Evolutionary conservation across 2,797 vertebrate genomes (phyloP), one percentile per base, ranked within the genome.

Genomic region (Hydrolagus colliei): DNA sequence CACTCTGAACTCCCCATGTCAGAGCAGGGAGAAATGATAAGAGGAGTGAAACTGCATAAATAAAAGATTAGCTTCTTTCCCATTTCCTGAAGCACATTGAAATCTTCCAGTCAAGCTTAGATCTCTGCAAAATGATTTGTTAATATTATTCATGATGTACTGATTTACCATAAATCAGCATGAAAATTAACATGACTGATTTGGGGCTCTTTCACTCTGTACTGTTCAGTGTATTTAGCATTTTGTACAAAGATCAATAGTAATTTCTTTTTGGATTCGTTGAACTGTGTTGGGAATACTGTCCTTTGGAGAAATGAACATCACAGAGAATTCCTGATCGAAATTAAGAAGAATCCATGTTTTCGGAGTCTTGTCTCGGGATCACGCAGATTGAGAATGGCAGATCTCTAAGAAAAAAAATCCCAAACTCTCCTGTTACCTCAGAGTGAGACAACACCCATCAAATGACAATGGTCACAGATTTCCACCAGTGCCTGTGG

Each of bases 101-200:
- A 84, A 71, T 71, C 79, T 84, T 84, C 32, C 79, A 12, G 79
- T 63, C 35, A 77, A 77, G 52, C 75, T 12, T 11, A 41, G 41
- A 77, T 61, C 75, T 77, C 35, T 11, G 32, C 41, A 77, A 84
- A 84, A 27, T 84, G 79, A 84, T 84, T 84, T 84, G 79, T 71
- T 80, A 84, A 84, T 84, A 84, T 84, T 84, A 84, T 84, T 84
- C 79, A 84, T 68, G 68, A 84, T 71, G 79, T 84, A 41, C 65
- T 52, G 79, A 84, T 71, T 84, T 84, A 84, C 79, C 79, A 84
- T 84, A 84, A 84, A 84, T 84, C 79, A 84, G 65, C 79, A 71
- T 71, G 79, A n/a, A 84, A 84, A 84, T 84, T 84, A 84, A 67
- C 79, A 84, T 84, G 68, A 84, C 79, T 84, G 79, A 84, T 84